Evolutionary conservation across 2,888 invertebrate genomes (phyloP), one percentile per base, ranked within the genome.

Genomic region (Synergus japonicus): DNA sequence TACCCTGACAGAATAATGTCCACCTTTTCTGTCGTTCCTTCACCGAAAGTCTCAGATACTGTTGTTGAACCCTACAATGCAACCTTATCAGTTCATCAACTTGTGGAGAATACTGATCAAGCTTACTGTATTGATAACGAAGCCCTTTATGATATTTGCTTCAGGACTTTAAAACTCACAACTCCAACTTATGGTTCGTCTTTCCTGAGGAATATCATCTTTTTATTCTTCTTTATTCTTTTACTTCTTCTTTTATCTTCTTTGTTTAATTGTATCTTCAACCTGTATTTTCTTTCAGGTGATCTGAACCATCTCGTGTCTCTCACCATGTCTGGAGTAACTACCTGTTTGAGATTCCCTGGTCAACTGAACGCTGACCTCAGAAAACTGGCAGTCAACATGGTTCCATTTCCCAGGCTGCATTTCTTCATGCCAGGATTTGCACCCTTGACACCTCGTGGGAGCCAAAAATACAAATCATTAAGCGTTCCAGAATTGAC

Each of bases 61-160:
- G 97, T 98, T 85, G 97, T 98, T 78, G 97, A 98, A 93, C 97
- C 97, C 41, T 97, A 97, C 94, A 98, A 98, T 90, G 97, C 97
- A 83, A 97, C 97, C 18, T 94, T 98, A 54, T 97, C 97, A 82
- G 96, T 97, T 79, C 97, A 97, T 92, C 97, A 97, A 92, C 93
- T 98, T 85, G 97, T 98, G 82, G 97, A 98, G 93, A 97, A 97
- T 93, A 97, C 97, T 65, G 97, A 98, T 91, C 97, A 97, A 92
- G 97, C 97, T 46, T 97, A 96, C 93, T 97, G 97, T 92, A 97
- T 97, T 89, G 97, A 97, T 93, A 97, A 97, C 92, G 97, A 97
- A 93, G 97, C 97, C 85, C 94, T 98, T 85, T 98, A 98, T 91
- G 97, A 98, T 92, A 98, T 98, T 92, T 98, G 98, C 93, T 98